A percentile compares a stretch with the other conserved stretches of the same genome.
These are phyloP conservation scores for Trypoxylus dichotomus DNA, from an alignment of 1,140 invertebrate genomes.

Conservation along the genomic window DNA sequence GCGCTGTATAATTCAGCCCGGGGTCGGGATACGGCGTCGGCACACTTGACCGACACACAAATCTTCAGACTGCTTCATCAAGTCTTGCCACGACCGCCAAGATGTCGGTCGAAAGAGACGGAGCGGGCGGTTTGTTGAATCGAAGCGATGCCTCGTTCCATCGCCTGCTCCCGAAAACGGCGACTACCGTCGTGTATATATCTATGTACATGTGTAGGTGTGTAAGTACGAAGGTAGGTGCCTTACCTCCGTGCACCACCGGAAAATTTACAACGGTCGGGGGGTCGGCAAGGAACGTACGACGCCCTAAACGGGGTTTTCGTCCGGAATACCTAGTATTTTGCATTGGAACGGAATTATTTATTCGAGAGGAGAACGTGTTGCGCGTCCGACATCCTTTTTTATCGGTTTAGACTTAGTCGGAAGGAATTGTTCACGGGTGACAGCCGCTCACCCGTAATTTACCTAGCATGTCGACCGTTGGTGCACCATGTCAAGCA, in stretches of 20 bases:
- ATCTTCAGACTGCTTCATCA: conserved; percentile 42
- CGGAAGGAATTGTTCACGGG: conserved; percentile 18
- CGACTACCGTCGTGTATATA: not conserved
- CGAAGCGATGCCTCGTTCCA: not conserved
- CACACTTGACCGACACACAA: conserved; percentile 53
- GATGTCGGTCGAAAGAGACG: not conserved
- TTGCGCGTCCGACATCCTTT: conserved; percentile 12
- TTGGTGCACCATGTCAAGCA: not conserved
- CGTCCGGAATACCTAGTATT: conserved; percentile 21
- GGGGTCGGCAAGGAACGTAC: not conserved
- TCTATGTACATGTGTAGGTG: not conserved
- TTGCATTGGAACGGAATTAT: conserved; percentile 18
- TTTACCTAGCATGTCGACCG: not conserved
- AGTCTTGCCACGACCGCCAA: conserved; percentile 22
- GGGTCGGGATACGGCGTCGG: conserved; percentile 47
- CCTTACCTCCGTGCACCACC: not conserved
- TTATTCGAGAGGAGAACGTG: conserved; percentile 16
- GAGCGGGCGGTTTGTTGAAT: not conserved
- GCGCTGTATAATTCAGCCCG: conserved; percentile 49
- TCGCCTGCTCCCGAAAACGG: not conserved
- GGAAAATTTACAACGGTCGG: conserved; percentile 21
- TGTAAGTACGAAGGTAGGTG: no score
- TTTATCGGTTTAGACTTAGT: conserved; percentile 13
- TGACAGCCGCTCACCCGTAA: conserved; percentile 15
- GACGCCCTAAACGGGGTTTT: conserved; percentile 12